Base-by-base conservation (phyloP, 2,888 invertebrate genomes). In the Ctena decussata region DNA sequence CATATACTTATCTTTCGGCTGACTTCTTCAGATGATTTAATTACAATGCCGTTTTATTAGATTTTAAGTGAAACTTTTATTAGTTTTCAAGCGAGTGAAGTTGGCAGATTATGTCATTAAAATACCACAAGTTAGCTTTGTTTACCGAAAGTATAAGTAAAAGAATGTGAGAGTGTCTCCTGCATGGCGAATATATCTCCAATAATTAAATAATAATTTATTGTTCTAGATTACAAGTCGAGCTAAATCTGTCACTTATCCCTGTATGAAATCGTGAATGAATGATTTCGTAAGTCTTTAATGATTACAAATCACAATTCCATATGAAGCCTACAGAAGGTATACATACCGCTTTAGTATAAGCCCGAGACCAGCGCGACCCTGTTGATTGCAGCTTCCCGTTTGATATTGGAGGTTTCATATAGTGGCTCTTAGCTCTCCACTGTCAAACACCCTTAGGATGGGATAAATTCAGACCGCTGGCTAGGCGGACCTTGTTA, bases 141-240 rank as follows among this genome's bases (percentile, higher is more conserved):
- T 87, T 87, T 84, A 84, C 80, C 60, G 74, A 84, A 37, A 74
- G 84, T 80, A 84, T 84, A 76, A 69, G 79, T 41, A 30, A 77
- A 84, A 80, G 87, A 87, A 87, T 87, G 79, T 73, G 15, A 65
- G 65, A 37, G 74, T 46, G 82, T 84, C 87, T 87, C 87, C 87
- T 82, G 87, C 87, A 72, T 69, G 84, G 41, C 74, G 77, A 82
- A 82, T 77, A 78, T 77, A 78, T 82, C 78, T 69, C 27, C 15
- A 12, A 49, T 81, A 81, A 85, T 85, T 76, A 79, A 44, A 41
- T 60, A 35, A 71, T 75, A 37, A 82, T 85, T 85, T 85, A 82
- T 85, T 82, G 85, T 85, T 82, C 65, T 65, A 30, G 5, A 32
- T 35, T 57, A 27, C 2, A 57, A 46, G 46, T 46, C 12, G 6